Base-by-base conservation (phyloP, 1,140 invertebrate genomes). In the Homalodisca vitripennis region DNA sequence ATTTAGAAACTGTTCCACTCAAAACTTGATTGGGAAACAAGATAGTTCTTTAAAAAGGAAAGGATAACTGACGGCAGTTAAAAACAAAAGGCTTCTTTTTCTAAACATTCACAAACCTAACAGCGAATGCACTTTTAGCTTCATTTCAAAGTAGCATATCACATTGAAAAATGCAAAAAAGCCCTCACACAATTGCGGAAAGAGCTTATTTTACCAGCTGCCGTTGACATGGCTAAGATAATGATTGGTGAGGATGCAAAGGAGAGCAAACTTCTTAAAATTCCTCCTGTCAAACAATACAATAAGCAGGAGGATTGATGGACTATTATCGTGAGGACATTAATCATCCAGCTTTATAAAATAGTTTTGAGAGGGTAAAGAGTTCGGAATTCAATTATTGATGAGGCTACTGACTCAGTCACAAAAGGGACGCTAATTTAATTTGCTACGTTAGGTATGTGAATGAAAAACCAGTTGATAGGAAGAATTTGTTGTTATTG, bases 171-270 rank as follows among this genome's bases (percentile, higher is more conserved):
- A 68, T 31, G 30, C 27, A 73, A 78, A 80, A 76, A 41, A 10
- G 17, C 6, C 73, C 76, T 67, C 75, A 79, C 71, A 78, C 74
- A 66, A 77, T 78, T 73, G 77, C 75, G 70, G 76, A 79, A n/a
- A 69, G 64, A 78, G 51, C 72, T 77, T 68, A 75, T 79, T 75
- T 67, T 79, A 73, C 74, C 76, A 68, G 76, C 75, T 69, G 72
- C 74, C 70, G 71, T 75, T 53, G 69, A 75, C 70, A 75, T 77
- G 74, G 75, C 77, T 47, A 66, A 71, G 66, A 73, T 75, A 73
- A 75, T 77, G 73, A 55, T 79, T 69, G 72, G 75, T 73, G 69
- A 74, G 73, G 69, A 69, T 55, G 74, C 68, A 20, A n/a, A n/a
- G n/a, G 73, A 57, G 57, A 74, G 77, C 71, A 17, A 72, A 70